Percentiles rank a stretch among this genome's conserved stretches.
Evolutionary conservation across 2,113 vertebrate genomes (phyloP).

Genomic region (Pionites leucogaster): DNA sequence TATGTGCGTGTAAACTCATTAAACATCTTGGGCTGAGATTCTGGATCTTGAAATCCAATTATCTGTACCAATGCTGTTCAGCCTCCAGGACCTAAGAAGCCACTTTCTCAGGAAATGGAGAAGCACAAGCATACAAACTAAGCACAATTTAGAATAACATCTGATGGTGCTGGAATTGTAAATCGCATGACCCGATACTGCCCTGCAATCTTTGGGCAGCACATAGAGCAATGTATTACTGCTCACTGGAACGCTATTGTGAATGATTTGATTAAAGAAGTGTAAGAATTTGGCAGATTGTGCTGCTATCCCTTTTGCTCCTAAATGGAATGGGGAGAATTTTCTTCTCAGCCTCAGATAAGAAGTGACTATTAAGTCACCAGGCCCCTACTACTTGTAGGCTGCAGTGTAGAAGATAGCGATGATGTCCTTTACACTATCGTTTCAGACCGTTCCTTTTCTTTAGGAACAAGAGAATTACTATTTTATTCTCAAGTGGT

Average conservation of each 20-base stretch:
- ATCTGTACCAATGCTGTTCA: slow-evolving; percentile 25
- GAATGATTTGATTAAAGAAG: neutral
- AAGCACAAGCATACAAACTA: neutral
- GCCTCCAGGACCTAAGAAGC: neutral
- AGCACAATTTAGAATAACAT: neutral
- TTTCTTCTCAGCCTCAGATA: neutral
- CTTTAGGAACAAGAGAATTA: neutral
- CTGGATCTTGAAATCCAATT: slow-evolving; percentile 58
- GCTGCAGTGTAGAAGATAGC: neutral
- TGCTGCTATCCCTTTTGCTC: neutral
- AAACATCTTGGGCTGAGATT: slow-evolving; percentile 26
- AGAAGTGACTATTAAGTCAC: neutral
- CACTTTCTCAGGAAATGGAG: slow-evolving; percentile 11
- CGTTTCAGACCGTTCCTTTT: neutral
- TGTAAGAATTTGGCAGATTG: neutral
- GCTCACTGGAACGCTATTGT: neutral
- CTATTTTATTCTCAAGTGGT: neutral
- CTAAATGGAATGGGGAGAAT: neutral
- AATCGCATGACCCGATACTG: rapidly evolving
- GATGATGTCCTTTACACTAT: neutral
- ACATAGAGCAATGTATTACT: neutral
- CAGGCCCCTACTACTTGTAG: neutral
- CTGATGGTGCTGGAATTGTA: neutral
- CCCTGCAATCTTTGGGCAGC: neutral
- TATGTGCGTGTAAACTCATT: slow-evolving; percentile 52